phyloP scores from a whole-genome alignment of 2,797 vertebrate species.

The Bothrops alternatus region DNA sequence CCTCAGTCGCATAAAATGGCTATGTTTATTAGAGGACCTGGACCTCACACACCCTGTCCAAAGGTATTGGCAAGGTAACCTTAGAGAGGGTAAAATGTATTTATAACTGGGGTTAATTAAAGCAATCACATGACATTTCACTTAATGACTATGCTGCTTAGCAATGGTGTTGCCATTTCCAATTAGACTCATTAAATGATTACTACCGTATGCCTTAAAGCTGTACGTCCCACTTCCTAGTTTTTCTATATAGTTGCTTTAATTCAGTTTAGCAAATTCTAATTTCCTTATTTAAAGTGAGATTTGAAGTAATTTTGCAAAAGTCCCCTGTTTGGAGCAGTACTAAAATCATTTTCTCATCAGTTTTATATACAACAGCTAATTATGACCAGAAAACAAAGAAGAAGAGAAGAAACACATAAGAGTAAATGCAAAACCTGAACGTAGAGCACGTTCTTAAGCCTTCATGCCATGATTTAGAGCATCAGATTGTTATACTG shows the following conservation, averaged over 20 bases:
- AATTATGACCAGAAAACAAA: neutral
- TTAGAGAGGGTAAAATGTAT: neutral
- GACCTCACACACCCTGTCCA: neutral
- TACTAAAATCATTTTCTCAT: neutral
- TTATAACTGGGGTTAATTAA: neutral
- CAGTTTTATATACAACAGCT: neutral
- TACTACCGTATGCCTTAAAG: neutral
- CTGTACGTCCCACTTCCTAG: neutral
- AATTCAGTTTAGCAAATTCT: neutral
- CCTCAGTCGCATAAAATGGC: neutral
- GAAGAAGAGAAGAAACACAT: neutral
- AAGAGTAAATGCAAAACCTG: neutral
- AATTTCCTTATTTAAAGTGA: neutral
- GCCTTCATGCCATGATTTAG: neutral
- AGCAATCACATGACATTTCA: neutral
- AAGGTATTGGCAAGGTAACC: neutral
- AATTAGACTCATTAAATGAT: neutral
- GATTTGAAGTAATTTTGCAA: neutral
- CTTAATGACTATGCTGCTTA: neutral
- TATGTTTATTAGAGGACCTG: neutral
- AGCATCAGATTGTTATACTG: neutral
- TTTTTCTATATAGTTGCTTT: neutral
- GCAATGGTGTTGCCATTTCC: neutral
- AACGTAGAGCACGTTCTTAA: neutral
- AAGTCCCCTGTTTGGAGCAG: neutral